A percentile compares a stretch with the other conserved stretches of the same genome.
These are phyloP conservation scores for Cinclus mexicanus DNA, from an alignment of 2,113 vertebrate species.

Conservation along the genomic window DNA sequence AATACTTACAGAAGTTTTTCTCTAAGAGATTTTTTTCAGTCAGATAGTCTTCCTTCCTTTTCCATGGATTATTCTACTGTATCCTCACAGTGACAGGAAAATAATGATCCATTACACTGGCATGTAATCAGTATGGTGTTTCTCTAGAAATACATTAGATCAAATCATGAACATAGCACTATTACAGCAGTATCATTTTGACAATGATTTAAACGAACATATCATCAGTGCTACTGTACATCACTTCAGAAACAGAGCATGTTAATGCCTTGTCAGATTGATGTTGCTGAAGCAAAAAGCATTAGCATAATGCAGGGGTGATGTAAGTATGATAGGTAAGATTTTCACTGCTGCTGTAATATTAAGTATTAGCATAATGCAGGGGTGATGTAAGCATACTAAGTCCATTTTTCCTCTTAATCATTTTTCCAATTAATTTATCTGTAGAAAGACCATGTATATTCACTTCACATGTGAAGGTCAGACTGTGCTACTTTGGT, in stretches of 20 bases:
- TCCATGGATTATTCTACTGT: conserved; percentile 49
- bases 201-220: conserved; percentile 45
- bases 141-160: conserved; percentile 56
- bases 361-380: conserved; percentile 42
- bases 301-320: conserved; percentile 48
- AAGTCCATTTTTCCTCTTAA: neutral
- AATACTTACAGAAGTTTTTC: conserved; percentile 12
- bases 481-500: neutral
- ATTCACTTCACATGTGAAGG: neutral
- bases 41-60: conserved; percentile 27
- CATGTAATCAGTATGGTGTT: conserved; percentile 52
- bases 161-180: conserved; percentile 31
- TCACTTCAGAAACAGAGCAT: neutral
- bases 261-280: conserved; percentile 48
- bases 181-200: conserved; percentile 42
- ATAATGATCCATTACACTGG: conserved; percentile 57
- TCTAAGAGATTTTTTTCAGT: neutral
- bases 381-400: neutral
- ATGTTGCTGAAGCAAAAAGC: conserved; percentile 13
- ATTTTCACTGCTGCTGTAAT: neutral
- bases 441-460: neutral
- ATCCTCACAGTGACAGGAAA: conserved; percentile 42
- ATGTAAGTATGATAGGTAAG: conserved; percentile 43
- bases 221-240: conserved; percentile 33
- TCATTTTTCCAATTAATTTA: conserved; percentile 24